Evolutionary conservation across 2,113 vertebrate genomes (phyloP), one percentile per base, ranked within the genome.

Genomic region (Abramis brama): DNA sequence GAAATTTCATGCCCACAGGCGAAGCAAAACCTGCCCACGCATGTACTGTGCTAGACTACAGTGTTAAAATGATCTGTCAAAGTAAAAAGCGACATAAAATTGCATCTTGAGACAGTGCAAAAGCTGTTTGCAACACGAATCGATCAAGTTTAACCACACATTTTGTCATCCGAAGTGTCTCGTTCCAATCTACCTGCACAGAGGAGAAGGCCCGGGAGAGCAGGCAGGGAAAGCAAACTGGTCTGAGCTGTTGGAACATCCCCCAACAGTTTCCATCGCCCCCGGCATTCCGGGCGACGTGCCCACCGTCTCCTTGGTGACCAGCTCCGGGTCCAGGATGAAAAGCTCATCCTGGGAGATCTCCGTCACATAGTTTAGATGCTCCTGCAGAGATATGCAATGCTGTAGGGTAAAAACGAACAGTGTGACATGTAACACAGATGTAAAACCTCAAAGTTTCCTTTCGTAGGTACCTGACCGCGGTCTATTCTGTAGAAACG

Each of bases 401-500:
- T 36, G 27, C 43, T 45, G 12, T 62, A 66, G 52, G n/a, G 30
- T 13, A 7, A 59, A 33, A 60, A 15, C 1, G 27, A 1, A 74
- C 52, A 45, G 23, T 62, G 39, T 19, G 9, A 79, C 25, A 25
- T 47, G 12, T n/a, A 47, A 76, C 33, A 62, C 4, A 15, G 30
- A 60, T 59, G 33, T 12, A 45, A 84, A 60, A 55, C 1, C 0
- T 70, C 7, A 25, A 43, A 12, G 30, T 15, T 23, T 2, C 2
- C 21, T 47, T 1, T 7, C 27, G 27, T 60, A 25, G 36, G 93
- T 92, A 99, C 98, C 97, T 99, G 98, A n/a, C 97, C 97, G 0
- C 97, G 94, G 91, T 99, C 98, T 82, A 99, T 98, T 92, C 97
- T 95, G 94, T 99, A 99, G 94, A 99, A 98, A 0, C 97, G 97